Conservation (phyloP, 2,113 vertebrate genomes). For the Zosterops borbonicus region DNA sequence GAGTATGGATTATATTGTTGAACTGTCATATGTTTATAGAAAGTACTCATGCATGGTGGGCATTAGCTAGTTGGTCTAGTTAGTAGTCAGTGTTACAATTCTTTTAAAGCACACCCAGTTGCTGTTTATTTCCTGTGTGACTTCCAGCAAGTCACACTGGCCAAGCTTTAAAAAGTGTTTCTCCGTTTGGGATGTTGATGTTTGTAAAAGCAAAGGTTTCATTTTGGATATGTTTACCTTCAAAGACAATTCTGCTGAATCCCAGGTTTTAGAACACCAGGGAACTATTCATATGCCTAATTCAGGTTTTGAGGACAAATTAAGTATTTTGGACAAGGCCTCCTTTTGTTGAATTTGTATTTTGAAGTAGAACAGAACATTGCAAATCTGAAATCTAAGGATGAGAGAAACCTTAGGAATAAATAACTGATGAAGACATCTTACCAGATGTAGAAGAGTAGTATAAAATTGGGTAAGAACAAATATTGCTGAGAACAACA, state of each 20-base stretch:
- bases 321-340: background rate
- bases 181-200: background rate
- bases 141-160: background rate
- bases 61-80: background rate
- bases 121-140: background rate
- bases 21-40: background rate
- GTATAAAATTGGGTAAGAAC: background rate
- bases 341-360: background rate
- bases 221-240: background rate
- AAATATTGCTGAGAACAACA: background rate
- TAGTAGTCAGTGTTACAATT: background rate
- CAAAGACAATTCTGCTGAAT: background rate
- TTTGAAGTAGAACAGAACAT: background rate
- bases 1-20: background rate
- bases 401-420: background rate
- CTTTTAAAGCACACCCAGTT: background rate
- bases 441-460: background rate
- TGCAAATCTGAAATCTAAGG: background rate
- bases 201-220: background rate
- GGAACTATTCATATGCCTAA: background rate
- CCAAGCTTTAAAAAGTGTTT: background rate
- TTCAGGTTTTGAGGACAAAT: background rate
- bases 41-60: background rate
- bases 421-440: background rate
- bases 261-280: background rate